Evolutionary conservation across 2,113 vertebrate genomes (phyloP).

Genomic region (Theropithecus gelada): DNA sequence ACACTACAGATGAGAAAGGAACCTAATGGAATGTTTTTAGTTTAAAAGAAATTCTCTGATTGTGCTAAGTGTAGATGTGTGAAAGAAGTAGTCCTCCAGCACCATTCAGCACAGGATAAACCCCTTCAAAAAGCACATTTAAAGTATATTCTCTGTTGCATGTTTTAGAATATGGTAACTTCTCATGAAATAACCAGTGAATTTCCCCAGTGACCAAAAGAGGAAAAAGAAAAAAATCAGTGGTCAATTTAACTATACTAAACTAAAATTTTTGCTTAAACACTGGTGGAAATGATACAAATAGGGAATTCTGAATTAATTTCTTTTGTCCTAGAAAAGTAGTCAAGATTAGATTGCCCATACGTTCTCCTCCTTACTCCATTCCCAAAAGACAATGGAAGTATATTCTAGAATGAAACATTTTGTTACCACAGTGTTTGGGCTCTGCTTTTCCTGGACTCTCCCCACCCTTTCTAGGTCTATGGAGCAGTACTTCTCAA

Average conservation of each 20-base stretch:
- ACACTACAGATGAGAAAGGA: neutral
- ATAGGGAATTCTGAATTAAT: neutral
- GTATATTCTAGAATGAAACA: neutral
- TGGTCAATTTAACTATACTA: neutral
- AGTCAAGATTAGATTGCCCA: neutral
- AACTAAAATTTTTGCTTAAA: slow-evolving; percentile 10
- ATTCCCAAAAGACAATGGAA: neutral
- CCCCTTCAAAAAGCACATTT: neutral
- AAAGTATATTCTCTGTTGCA: neutral
- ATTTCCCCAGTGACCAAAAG: neutral
- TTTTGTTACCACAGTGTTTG: neutral
- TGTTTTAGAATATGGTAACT: neutral
- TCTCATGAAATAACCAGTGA: slow-evolving; percentile 20
- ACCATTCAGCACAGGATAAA: neutral
- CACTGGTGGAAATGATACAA: neutral
- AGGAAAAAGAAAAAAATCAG: neutral
- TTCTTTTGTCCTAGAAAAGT: neutral
- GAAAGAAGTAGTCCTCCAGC: neutral
- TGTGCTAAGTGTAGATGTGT: neutral
- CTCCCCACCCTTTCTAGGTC: neutral
- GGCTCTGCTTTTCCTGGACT: neutral
- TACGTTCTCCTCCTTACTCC: neutral
- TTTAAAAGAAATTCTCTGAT: neutral
- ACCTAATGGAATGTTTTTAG: neutral
- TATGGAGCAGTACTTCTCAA: neutral